These are phyloP conservation scores for Charanyca ferruginea DNA, from an alignment of 2,888 invertebrate species.

Conservation along the genomic window DNA sequence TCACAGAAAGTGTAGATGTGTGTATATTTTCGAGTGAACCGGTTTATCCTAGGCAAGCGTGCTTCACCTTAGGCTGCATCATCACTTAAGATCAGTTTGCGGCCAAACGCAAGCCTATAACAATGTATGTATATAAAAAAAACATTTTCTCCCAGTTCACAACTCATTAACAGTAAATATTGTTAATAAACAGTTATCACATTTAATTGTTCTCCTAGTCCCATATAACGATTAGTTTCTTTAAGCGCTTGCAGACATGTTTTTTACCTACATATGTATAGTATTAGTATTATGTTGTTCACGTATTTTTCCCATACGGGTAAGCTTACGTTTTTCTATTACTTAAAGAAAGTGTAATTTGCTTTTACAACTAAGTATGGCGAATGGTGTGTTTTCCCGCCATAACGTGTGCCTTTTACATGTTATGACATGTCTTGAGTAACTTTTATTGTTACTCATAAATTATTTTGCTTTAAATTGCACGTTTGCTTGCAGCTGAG, in stretches of 20 bases:
- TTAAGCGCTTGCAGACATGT: conserved; percentile 18
- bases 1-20: no score
- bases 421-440: conserved; percentile 55
- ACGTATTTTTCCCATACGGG: conserved; percentile 54
- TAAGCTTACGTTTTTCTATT: conserved; percentile 49
- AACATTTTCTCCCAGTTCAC: conserved; percentile 12
- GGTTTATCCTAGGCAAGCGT: no score
- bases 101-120: no score
- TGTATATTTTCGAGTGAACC: no score
- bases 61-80: no score
- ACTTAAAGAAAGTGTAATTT: conserved; percentile 58
- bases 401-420: conserved; percentile 47
- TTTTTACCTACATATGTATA: conserved; percentile 26
- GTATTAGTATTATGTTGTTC: conserved; percentile 30
- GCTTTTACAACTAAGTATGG: conserved; percentile 56
- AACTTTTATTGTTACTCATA: conserved; percentile 58
- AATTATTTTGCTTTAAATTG: conserved; percentile 40
- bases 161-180: conserved; percentile 13
- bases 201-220: conserved; percentile 41
- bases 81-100: no score
- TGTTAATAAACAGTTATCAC: conserved; percentile 30
- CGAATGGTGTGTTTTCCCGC: conserved; percentile 53
- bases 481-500: conserved; percentile 23
- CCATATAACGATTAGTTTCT: conserved; percentile 42
- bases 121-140: no score